Percentiles rank a stretch among this genome's conserved stretches.
Evolutionary conservation across 53 echinoderm and acorn worm species (phyloP).

Genomic region (Echinometra lucunter): DNA sequence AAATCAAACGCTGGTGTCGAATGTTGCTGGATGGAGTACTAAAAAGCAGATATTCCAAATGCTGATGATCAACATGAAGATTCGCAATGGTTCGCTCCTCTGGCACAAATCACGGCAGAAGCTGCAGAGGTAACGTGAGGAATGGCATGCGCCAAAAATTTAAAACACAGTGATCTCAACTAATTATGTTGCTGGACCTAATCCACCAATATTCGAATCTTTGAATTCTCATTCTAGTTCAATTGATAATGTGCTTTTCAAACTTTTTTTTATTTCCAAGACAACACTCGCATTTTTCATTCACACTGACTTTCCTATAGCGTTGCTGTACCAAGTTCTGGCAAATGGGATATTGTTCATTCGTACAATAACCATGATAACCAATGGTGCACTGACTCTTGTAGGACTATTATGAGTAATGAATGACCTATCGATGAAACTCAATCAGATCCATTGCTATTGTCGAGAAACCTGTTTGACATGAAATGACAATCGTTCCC

Average conservation of each 20-base stretch:
- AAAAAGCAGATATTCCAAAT: not conserved
- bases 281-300: too few species aligned
- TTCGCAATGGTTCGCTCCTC: too few species aligned
- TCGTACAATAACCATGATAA: not conserved
- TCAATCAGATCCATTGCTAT: constrained; percentile 27
- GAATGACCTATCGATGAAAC: not conserved
- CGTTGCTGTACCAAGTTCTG: not conserved
- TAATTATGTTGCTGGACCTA: too few species aligned
- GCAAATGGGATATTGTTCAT: too few species aligned
- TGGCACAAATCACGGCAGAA: too few species aligned
- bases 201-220: too few species aligned
- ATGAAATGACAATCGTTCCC: constrained; percentile 22
- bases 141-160: too few species aligned
- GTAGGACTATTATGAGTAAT: not conserved
- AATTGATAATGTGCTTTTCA: not conserved
- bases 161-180: too few species aligned
- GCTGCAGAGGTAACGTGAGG: too few species aligned
- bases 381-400: not conserved
- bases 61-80: too few species aligned
- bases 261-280: not conserved
- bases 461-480: constrained; percentile 49
- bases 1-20: not conserved
- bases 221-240: not conserved
- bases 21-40: constrained; percentile 11
- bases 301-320: not conserved